These are phyloP conservation scores for Pangasius macronema DNA, from an alignment of 2,797 vertebrate genomes.

Conservation along the genomic window DNA sequence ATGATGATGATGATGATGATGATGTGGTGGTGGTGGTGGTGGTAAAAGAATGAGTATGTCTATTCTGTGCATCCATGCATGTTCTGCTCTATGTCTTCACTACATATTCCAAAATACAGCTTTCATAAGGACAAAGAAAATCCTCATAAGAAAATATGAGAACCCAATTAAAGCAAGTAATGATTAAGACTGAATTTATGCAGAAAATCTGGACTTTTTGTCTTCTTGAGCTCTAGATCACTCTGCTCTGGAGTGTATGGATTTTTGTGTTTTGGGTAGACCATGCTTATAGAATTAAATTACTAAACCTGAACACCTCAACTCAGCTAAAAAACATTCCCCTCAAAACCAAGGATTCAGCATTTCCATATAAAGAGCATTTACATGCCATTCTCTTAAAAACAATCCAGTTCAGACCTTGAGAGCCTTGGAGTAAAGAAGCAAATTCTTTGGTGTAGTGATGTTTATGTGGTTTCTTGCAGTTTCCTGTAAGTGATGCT, in stretches of 20 bases:
- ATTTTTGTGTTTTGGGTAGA: background rate
- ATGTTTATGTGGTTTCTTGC: constrained; percentile 49
- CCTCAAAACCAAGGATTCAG: no score
- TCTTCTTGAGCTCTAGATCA: background rate
- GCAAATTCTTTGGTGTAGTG: background rate
- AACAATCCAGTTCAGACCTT: background rate
- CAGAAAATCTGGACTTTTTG: constrained; percentile 20
- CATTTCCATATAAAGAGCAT: background rate
- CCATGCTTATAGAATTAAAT: background rate
- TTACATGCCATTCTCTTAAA: background rate
- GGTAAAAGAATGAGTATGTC: background rate
- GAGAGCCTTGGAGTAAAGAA: background rate
- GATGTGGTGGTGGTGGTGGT: no score
- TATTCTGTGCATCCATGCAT: background rate
- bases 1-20: background rate
- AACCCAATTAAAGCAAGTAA: constrained; percentile 19
- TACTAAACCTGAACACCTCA: background rate
- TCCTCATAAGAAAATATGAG: background rate
- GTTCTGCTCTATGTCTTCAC: background rate
- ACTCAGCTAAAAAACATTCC: background rate
- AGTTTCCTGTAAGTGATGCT: constrained; percentile 41
- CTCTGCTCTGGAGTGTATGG: background rate
- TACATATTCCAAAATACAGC: background rate
- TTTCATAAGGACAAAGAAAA: background rate
- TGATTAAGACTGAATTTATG: background rate